Evolutionary conservation across 1,140 invertebrate genomes (phyloP), one percentile per base, ranked within the genome.

Genomic region (Drosophila nannoptera): DNA sequence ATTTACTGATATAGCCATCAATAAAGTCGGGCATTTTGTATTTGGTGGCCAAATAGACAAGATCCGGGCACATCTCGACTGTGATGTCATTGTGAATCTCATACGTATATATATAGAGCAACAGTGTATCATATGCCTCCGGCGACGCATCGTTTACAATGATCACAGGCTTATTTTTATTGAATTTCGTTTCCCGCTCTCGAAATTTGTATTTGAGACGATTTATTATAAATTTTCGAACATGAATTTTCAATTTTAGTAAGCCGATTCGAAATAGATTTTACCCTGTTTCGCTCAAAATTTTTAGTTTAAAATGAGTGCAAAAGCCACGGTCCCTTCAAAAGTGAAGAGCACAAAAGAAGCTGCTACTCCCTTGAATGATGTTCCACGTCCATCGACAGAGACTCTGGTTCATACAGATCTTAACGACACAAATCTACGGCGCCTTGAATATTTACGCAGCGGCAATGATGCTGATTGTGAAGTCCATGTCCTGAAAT

Each of bases 31-130:
- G 22, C 60, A 72, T 71, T 4, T 72, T 53, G 29, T 75, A 78
- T 12, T 52, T 61, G 29, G n/a, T 49, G 5, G 75, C 68, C 46
- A 78, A 48, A 7, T 50, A 49, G 7, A 78, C 42, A 0, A 80
- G 49, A 31, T 78, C 75, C 0, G 36, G 14, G 31, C 56, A 78
- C 64, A 80, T 72, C 2, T 78, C 75, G 4, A 80, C 38, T 11
- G 36, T 60, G 5, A 73, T 65, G 0, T 58, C 56, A 32, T 67
- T 65, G 46, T 69, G 73, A 2, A 80, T 67, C 61, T 84, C 78
- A 50, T 82, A 78, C 12, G 78, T 83, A 45, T 84, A 84, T 16
- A 83, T 69, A 16, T 83, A 84, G 1, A 76, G 59, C 22, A 84
- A 54, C 9, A 84, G 14, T 0, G 68, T 60, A 11, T 83, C 73